Percentiles rank a stretch among this genome's conserved stretches.
Evolutionary conservation across 1,140 invertebrate genomes (phyloP).

Genomic region (Mya arenaria): DNA sequence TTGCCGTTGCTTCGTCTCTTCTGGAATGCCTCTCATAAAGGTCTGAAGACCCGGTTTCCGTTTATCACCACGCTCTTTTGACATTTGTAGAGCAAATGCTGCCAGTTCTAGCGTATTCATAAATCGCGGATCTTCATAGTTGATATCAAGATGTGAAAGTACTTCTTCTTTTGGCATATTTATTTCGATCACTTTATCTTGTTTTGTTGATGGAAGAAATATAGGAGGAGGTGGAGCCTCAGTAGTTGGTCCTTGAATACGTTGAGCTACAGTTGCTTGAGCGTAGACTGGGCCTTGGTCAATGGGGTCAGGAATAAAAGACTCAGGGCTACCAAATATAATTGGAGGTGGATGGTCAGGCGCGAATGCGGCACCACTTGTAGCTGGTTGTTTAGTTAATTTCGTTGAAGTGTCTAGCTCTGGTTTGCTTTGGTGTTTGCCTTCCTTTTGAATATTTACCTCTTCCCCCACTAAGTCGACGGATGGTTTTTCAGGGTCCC

Average conservation of each 20-base stretch:
- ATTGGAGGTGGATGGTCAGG: slow-evolving; percentile 34
- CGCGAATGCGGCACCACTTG: neutral
- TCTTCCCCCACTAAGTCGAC: neutral
- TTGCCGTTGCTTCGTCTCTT: too few relatives aligned
- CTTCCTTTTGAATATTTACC: neutral
- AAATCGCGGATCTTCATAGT: neutral
- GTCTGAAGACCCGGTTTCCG: too few relatives aligned
- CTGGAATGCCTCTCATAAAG: too few relatives aligned
- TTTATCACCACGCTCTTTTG: too few relatives aligned
- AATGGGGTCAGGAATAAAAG: neutral
- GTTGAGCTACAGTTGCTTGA: neutral
- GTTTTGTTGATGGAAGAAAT: neutral
- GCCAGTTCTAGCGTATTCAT: slow-evolving; percentile 38
- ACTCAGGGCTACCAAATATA: slow-evolving; percentile 5
- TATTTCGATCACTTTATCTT: too few relatives aligned
- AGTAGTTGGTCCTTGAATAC: neutral
- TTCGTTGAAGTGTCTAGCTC: neutral
- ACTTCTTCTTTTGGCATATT: too few relatives aligned
- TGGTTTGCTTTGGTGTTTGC: neutral
- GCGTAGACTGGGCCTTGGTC: neutral
- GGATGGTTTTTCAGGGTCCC: neutral
- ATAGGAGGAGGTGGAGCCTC: slow-evolving; percentile 14
- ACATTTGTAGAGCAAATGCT: slow-evolving; percentile 7
- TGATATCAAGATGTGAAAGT: neutral
- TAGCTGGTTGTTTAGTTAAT: neutral